Evolutionary conservation across 2,888 invertebrate genomes (phyloP).

Genomic region (Ligdia adustata): DNA sequence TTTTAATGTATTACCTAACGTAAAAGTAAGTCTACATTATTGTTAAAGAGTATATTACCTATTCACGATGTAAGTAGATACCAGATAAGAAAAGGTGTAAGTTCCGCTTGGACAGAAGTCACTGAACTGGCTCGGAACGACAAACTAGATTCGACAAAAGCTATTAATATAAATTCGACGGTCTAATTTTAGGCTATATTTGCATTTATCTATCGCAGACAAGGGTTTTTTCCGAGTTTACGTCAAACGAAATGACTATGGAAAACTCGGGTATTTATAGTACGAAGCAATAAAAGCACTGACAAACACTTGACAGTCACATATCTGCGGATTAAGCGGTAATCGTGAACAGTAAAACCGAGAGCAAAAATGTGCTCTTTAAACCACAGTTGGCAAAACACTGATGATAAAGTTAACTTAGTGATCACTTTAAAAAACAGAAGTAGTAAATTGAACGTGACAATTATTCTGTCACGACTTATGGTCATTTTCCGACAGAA

Average conservation of each 20-base stretch:
- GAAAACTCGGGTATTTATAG: constrained; percentile 18
- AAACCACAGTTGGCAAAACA: constrained; percentile 27
- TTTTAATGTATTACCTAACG: too few species aligned
- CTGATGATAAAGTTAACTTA: constrained; percentile 29
- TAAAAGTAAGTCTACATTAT: too few species aligned
- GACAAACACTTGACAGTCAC: constrained; percentile 42
- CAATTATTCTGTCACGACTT: constrained; percentile 68
- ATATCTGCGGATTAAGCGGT: constrained; percentile 33
- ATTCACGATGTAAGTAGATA: too few species aligned
- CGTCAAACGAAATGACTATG: constrained; percentile 25
- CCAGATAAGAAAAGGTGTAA: not conserved
- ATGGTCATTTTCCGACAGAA: constrained; percentile 57
- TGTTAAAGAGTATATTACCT: too few species aligned
- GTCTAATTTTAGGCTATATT: constrained; percentile 13
- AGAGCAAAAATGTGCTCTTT: constrained; percentile 15
- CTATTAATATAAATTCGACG: not conserved
- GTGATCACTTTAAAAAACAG: constrained; percentile 18
- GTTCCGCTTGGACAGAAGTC: constrained; percentile 1
- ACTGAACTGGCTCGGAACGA: constrained; percentile 7
- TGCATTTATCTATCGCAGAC: constrained; percentile 18
- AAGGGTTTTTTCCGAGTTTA: constrained; percentile 23
- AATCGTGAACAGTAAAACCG: constrained; percentile 10
- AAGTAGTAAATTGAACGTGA: constrained; percentile 45
- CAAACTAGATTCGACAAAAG: not conserved
- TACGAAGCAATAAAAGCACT: constrained; percentile 15